Evolutionary conservation across 2,888 invertebrate genomes (phyloP).

Genomic region (Rhogogaster chlorosoma): DNA sequence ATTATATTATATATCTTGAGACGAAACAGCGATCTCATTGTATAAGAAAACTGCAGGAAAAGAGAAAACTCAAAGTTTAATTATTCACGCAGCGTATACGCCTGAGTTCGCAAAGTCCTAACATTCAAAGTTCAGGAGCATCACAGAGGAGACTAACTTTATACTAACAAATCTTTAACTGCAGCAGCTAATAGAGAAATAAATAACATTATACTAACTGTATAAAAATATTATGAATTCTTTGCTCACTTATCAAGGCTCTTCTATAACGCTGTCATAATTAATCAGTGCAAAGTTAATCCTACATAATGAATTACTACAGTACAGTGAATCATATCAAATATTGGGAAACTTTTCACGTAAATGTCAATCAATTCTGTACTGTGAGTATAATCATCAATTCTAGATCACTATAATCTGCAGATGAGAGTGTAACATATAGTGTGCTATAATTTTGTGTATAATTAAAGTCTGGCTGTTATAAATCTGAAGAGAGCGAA

Average conservation of each 20-base stretch:
- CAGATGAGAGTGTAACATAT: background rate
- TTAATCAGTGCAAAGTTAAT: slow-evolving; percentile 16
- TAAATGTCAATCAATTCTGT: background rate
- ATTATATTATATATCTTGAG: background rate
- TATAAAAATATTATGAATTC: background rate
- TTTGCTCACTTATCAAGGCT: background rate
- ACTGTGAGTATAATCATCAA: background rate
- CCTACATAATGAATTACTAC: background rate
- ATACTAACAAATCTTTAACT: background rate
- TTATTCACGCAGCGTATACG: background rate
- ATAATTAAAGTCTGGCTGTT: background rate
- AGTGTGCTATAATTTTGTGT: background rate
- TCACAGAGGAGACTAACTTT: background rate
- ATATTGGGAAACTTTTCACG: background rate
- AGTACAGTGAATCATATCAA: background rate
- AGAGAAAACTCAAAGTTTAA: background rate
- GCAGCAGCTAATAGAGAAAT: background rate
- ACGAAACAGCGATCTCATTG: background rate
- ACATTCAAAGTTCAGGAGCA: background rate
- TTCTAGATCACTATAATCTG: background rate
- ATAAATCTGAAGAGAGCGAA: background rate
- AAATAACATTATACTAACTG: background rate
- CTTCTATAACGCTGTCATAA: background rate
- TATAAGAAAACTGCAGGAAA: background rate
- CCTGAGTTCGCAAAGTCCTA: background rate